Percentiles rank a stretch among this genome's conserved stretches.
Evolutionary conservation across 2,113 vertebrate species (phyloP).

Genomic region (Takifugu flavidus): DNA sequence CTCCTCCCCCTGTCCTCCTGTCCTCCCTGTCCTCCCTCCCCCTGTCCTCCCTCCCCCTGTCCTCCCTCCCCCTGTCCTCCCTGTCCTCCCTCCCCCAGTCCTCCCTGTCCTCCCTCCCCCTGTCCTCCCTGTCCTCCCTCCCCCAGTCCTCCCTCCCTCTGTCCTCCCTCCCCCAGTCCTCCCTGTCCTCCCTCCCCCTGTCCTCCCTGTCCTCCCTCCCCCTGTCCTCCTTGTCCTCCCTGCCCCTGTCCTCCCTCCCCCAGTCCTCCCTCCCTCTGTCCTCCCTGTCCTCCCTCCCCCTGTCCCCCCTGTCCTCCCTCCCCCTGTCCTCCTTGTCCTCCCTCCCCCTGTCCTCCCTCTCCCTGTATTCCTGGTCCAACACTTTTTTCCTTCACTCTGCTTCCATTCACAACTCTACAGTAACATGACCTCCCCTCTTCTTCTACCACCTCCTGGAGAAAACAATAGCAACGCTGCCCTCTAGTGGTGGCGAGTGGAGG

Average conservation of each 20-base stretch:
- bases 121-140: too few species aligned
- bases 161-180: too few species aligned
- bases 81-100: not conserved
- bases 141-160: not conserved
- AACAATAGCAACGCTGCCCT: too few species aligned
- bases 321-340: not conserved
- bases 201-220: not conserved
- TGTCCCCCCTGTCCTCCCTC: not conserved
- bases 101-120: not conserved
- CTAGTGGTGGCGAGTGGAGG: too few species aligned
- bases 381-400: not conserved
- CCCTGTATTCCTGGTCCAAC: not conserved
- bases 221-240: too few species aligned
- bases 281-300: too few species aligned
- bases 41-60: constrained; percentile 39
- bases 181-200: not conserved
- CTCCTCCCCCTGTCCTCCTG: not conserved
- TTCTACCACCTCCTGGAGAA: too few species aligned
- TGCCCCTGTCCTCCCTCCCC: too few species aligned
- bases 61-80: too few species aligned
- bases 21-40: constrained; percentile 8
- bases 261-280: too few species aligned
- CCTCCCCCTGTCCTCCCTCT: not conserved
- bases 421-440: not conserved
- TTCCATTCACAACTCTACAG: not conserved